phyloP scores from a whole-genome alignment of 2,888 invertebrate species.

The Ganaspis brasiliensis region DNA sequence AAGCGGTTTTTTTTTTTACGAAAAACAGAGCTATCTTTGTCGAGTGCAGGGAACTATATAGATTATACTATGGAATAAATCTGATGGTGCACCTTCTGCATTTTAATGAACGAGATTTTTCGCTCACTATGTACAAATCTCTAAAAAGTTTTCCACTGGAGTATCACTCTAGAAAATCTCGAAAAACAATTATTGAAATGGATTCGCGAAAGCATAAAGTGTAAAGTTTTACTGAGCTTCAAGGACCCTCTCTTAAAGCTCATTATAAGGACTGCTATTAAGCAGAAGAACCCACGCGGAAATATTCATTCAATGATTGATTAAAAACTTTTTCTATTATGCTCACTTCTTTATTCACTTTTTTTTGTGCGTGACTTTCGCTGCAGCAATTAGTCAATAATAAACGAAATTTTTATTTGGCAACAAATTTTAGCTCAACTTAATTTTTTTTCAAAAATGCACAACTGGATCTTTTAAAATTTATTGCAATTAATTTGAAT shows the following conservation, averaged over 20 bases:
- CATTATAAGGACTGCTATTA: conserved; percentile 6
- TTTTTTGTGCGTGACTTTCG: too few species aligned
- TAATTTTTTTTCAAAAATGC: too few species aligned
- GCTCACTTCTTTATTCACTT: background rate
- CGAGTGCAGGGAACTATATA: background rate
- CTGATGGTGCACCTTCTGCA: background rate
- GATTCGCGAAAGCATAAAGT: conserved; percentile 1
- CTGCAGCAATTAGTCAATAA: too few species aligned
- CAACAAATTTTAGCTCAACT: too few species aligned
- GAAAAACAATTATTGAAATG: conserved; percentile 22
- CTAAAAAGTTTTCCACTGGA: conserved; percentile 9
- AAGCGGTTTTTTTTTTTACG: background rate
- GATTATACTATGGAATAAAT: conserved; percentile 7
- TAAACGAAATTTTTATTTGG: too few species aligned
- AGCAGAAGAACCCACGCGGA: background rate
- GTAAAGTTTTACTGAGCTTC: conserved; percentile 7
- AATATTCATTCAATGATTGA: background rate
- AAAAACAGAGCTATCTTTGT: conserved; percentile 28
- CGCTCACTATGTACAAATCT: background rate
- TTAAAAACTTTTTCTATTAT: background rate
- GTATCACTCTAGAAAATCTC: conserved; percentile 24
- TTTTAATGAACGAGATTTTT: conserved; percentile 35
- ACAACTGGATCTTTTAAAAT: too few species aligned
- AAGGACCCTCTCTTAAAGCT: background rate
- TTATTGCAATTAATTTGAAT: too few species aligned